Evolutionary conservation across 2,797 vertebrate species (phyloP).

Genomic region (Mormyrus proboscirostris): DNA sequence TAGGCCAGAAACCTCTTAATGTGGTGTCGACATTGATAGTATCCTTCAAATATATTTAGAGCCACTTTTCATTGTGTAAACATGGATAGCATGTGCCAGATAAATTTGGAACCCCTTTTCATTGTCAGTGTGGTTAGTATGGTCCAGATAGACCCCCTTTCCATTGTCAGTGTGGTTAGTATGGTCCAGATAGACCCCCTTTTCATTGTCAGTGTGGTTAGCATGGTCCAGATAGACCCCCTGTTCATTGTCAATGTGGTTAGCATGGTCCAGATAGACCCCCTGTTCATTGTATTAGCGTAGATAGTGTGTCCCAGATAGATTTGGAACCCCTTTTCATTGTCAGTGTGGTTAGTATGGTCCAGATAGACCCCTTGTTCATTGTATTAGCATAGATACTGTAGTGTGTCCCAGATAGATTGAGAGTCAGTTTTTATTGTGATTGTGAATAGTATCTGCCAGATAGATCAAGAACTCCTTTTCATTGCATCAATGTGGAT

Average conservation of each 20-base stretch:
- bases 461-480: not conserved
- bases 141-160: too few relatives aligned
- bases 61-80: not conserved
- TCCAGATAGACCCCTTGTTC: not conserved
- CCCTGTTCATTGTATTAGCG: not conserved
- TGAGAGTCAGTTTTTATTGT: not conserved
- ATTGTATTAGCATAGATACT: not conserved
- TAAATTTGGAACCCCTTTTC: not conserved
- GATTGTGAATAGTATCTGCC: not conserved
- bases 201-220: not conserved
- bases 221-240: not conserved
- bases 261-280: not conserved
- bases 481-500: not conserved
- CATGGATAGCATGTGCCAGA: not conserved
- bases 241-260: not conserved
- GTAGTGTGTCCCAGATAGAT: not conserved
- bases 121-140: not conserved
- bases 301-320: not conserved
- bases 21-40: not conserved
- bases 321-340: not conserved
- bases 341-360: not conserved
- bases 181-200: not conserved
- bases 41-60: not conserved
- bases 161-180: not conserved
- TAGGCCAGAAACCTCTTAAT: not conserved